Evolutionary conservation across 2,888 invertebrate genomes (phyloP).

Genomic region (Choristoneura rosaceana): DNA sequence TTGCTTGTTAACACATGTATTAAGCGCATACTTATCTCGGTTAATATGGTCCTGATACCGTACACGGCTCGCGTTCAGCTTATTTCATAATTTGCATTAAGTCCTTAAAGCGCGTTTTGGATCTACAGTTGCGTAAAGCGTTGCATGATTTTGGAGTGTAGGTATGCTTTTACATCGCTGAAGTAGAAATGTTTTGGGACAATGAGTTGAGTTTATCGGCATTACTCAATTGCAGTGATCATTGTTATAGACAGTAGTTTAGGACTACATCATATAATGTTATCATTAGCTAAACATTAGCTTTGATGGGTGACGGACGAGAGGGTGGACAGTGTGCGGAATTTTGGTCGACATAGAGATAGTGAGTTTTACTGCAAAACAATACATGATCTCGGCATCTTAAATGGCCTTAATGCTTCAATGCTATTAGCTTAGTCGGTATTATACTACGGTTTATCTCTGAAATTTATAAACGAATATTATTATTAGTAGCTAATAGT

Average conservation of each 20-base stretch:
- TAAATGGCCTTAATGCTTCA: too few species aligned
- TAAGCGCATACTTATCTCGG: background rate
- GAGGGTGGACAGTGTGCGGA: background rate
- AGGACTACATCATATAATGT: background rate
- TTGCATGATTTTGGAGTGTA: background rate
- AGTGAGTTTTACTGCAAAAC: too few species aligned
- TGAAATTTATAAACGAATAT: too few species aligned
- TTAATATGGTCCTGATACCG: slow-evolving; percentile 34
- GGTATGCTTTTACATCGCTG: slow-evolving; percentile 11
- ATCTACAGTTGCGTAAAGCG: slow-evolving; percentile 18
- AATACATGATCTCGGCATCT: too few species aligned
- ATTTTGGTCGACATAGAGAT: background rate
- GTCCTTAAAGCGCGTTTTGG: slow-evolving; percentile 25
- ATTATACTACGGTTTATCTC: too few species aligned
- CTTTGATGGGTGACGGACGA: background rate
- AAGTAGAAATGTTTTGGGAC: slow-evolving; percentile 34
- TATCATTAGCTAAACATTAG: background rate
- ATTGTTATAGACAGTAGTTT: background rate
- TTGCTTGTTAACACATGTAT: background rate
- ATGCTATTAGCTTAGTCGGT: too few species aligned
- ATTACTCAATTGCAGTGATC: slow-evolving; percentile 24
- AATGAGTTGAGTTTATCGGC: slow-evolving; percentile 14
- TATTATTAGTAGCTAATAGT: too few species aligned
- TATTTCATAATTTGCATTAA: slow-evolving; percentile 37
- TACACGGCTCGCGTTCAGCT: slow-evolving; percentile 15